Conservation (phyloP, 2,888 invertebrate species). For the Agonopterix alstromeriana region DNA sequence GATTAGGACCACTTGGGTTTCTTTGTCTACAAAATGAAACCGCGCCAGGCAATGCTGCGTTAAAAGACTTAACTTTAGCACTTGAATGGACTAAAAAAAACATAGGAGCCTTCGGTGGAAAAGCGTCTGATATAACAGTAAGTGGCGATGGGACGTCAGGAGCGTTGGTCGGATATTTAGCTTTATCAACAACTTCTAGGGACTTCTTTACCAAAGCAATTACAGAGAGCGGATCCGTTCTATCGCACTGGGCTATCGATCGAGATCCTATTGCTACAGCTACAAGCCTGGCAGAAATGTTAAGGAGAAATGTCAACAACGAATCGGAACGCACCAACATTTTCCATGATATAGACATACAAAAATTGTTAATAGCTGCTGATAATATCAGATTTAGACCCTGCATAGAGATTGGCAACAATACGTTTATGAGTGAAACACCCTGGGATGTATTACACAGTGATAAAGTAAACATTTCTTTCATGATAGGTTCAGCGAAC, state of each 20-base stretch:
- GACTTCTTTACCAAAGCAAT: conserved; percentile 46
- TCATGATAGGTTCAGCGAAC: conserved; percentile 48
- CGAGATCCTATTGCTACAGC: conserved; percentile 38
- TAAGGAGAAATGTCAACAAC: conserved; percentile 31
- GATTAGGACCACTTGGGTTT: conserved; percentile 59
- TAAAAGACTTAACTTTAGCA: conserved; percentile 54
- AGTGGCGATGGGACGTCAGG: conserved; percentile 53
- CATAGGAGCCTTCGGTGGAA: conserved; percentile 49
- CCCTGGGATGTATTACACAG: conserved; percentile 39
- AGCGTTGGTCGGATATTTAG: conserved; percentile 47
- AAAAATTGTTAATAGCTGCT: conserved; percentile 25
- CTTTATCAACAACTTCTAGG: conserved; percentile 37
- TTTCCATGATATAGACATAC: conserved; percentile 18
- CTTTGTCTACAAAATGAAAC: conserved; percentile 43
- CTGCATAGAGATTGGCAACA: conserved; percentile 33
- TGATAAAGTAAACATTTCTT: conserved; percentile 18
- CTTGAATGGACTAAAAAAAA: conserved; percentile 50
- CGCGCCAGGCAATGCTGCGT: conserved; percentile 56
- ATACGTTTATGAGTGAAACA: conserved; percentile 34
- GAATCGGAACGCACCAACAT: conserved; percentile 11
- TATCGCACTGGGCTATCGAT: conserved; percentile 52
- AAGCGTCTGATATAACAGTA: conserved; percentile 45
- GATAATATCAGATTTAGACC: conserved; percentile 34
- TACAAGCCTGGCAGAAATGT: conserved; percentile 30
- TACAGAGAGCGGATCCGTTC: conserved; percentile 50